These are phyloP conservation scores for Meandrusa payeni DNA, from an alignment of 2,888 invertebrate species.

Conservation along the genomic window DNA sequence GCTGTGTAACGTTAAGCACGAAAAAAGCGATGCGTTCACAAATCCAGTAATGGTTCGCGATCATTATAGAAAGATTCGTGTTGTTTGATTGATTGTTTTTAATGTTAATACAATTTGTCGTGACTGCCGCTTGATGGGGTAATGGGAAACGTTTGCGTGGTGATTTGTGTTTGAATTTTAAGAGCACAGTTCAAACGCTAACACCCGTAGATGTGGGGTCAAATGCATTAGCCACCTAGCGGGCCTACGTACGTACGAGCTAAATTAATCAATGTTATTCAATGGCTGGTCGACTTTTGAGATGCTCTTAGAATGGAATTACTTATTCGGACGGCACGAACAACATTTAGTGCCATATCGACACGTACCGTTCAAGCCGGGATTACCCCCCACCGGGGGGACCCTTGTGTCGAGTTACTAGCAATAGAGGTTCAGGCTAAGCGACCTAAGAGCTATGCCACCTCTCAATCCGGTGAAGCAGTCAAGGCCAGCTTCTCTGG, in stretches of 20 bases:
- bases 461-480: no score
- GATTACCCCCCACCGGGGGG: no score
- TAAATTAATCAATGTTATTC: conserved; percentile 64
- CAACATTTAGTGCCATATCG: no score
- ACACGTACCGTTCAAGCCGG: no score
- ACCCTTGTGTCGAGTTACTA: no score
- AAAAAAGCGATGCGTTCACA: conserved; percentile 29
- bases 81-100: conserved; percentile 61
- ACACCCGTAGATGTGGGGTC: conserved; percentile 69
- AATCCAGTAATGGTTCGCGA: conserved; percentile 51
- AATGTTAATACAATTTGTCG: conserved; percentile 74
- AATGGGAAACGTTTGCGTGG: conserved; percentile 65
- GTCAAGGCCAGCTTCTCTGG: no score
- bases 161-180: conserved; percentile 73
- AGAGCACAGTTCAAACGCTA: conserved; percentile 72
- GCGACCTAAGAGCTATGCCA: no score
- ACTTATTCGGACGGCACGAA: no score
- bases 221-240: conserved; percentile 78
- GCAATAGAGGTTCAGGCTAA: no score
- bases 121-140: conserved; percentile 69
- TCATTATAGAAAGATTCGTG: conserved; percentile 39
- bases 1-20: conserved; percentile 22
- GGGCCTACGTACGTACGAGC: conserved; percentile 57
- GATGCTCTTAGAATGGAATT: conserved; percentile 1
- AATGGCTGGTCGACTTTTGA: conserved; percentile 33